Conservation (phyloP, 2,113 vertebrate genomes). For the Takifugu flavidus region DNA sequence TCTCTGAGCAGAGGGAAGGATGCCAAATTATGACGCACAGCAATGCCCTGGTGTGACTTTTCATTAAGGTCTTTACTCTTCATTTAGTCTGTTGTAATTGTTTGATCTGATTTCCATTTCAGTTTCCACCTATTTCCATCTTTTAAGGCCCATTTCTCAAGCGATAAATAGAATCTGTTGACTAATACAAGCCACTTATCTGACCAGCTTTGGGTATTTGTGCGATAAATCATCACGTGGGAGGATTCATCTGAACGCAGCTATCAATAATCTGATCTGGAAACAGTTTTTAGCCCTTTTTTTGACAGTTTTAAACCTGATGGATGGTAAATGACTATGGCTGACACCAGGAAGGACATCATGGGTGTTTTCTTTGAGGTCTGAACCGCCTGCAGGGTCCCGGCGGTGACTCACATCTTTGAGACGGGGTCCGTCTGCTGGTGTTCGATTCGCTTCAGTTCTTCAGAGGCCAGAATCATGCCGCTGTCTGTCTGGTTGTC, state of each 20-base stretch:
- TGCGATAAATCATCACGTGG: not conserved
- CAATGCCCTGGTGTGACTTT: too few species aligned
- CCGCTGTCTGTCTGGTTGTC: conserved; percentile 99
- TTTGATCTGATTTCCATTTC: too few species aligned
- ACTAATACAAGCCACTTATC: too few species aligned
- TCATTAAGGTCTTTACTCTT: too few species aligned
- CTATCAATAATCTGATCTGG: not conserved
- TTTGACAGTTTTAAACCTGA: not conserved
- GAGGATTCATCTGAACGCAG: not conserved
- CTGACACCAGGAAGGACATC: too few species aligned
- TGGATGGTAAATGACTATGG: too few species aligned
- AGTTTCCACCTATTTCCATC: not conserved
- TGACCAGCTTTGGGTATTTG: not conserved
- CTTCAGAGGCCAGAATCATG: conserved; percentile 97
- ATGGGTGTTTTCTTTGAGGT: too few species aligned
- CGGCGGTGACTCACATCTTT: conserved; percentile 51
- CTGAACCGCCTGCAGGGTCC: too few species aligned
- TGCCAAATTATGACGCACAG: too few species aligned
- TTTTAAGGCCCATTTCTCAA: too few species aligned
- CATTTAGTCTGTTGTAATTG: too few species aligned
- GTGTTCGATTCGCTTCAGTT: conserved; percentile 91
- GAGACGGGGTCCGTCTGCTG: conserved; percentile 77
- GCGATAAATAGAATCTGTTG: too few species aligned
- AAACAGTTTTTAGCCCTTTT: not conserved
- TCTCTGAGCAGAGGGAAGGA: not conserved